Percentiles rank a stretch among this genome's conserved stretches.
These are phyloP conservation scores for Dolichoris vasculosae DNA, from an alignment of 1,140 invertebrate genomes.

Conservation along the genomic window DNA sequence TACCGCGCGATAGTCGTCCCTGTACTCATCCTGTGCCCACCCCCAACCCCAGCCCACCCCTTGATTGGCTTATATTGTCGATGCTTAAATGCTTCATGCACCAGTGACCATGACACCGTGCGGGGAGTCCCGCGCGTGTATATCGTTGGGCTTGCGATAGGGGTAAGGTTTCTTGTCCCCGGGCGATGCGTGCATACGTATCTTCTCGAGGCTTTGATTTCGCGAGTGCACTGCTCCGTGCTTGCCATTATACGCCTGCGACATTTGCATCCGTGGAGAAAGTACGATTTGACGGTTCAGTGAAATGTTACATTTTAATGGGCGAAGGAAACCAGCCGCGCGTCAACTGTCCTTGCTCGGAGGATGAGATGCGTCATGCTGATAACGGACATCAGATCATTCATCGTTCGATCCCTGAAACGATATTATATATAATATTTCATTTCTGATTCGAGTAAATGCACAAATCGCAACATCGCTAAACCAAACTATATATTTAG, in stretches of 20 bases:
- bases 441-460: too few species aligned
- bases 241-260: slow-evolving; percentile 22
- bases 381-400: neutral
- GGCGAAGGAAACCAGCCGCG: neutral
- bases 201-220: slow-evolving; percentile 54
- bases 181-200: slow-evolving; percentile 18
- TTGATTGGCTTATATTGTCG: slow-evolving; percentile 75
- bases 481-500: neutral
- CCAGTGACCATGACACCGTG: slow-evolving; percentile 69
- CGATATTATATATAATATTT: neutral
- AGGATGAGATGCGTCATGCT: neutral
- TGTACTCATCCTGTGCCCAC: slow-evolving; percentile 56
- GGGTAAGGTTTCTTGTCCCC: slow-evolving; percentile 69
- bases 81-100: slow-evolving; percentile 76
- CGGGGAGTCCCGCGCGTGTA: slow-evolving; percentile 54
- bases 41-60: slow-evolving; percentile 55
- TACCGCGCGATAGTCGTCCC: slow-evolving; percentile 63
- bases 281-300: slow-evolving; percentile 47
- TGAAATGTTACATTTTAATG: slow-evolving; percentile 53
- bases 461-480: too few species aligned
- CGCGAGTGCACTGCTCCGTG: slow-evolving; percentile 53
- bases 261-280: slow-evolving; percentile 29
- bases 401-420: neutral
- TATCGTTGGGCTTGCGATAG: slow-evolving; percentile 71
- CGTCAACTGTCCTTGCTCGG: neutral